Base-by-base conservation (phyloP, 2,888 invertebrate species). In the Athetis lepigone region DNA sequence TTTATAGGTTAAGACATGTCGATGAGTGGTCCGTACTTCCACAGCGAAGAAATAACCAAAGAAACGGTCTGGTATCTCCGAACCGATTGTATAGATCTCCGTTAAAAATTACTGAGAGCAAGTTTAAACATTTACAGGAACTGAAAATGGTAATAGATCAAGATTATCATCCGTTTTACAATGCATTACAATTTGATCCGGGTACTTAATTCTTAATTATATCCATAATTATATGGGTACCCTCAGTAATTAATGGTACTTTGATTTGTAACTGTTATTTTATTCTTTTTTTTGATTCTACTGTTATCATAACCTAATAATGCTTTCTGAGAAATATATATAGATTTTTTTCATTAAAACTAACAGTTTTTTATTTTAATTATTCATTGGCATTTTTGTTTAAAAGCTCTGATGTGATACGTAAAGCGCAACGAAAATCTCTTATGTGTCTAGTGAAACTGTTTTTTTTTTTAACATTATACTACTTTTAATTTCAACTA, bases 101-200 rank as follows among this genome's bases (percentile, higher is more conserved):
- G 25, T 43, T 51, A 52, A 59, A 69, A 63, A 60, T 59, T 42
- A 68, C 59, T 56, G 55, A 63, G 50, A 62, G 58, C 42, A 63
- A 68, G 51, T 55, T 52, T 55, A 69, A 63, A 42, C 63, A 69
- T 60, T 60, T 69, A 49, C 63, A 63, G 43, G 63, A 68, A 47
- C 45, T 63, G 27, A 63, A 63, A 55, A 46, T 36, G 25, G 56
- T 63, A 37, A 49, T 62, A 47, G 63, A 63, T 36, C 58, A 54
- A 40, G 68, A 63, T 56, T 68, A 68, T 59, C 62, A 68, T 63
- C 68, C 45, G 23, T 68, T 62, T 59, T 59, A 63, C 25, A 45
- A 59, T 46, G 45, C 51, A 57, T 21, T 66, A 46, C 45, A 66
- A 36, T 49, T 21, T 43, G 13, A 47, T 46, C 61, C 59, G 33